Evolutionary conservation across 2,113 vertebrate species (phyloP).

Genomic region (Balaeniceps rex): DNA sequence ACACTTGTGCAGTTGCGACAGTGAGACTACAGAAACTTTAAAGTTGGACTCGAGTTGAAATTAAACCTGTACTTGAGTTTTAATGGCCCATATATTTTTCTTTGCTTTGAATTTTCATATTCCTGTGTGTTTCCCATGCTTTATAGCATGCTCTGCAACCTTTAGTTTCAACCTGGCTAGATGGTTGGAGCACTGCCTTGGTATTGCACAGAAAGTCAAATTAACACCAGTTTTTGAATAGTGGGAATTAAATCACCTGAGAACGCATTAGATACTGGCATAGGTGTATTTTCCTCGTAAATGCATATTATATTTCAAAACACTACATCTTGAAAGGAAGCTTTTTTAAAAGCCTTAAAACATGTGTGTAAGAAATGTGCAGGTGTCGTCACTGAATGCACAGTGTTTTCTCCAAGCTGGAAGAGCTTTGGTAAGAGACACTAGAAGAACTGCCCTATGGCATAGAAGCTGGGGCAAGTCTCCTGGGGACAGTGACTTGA

Average conservation of each 20-base stretch:
- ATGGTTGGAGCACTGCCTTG: background rate
- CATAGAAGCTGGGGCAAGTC: background rate
- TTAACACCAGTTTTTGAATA: background rate
- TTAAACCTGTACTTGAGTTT: background rate
- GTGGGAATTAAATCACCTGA: background rate
- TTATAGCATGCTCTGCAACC: background rate
- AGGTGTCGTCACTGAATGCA: background rate
- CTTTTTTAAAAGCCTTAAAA: background rate
- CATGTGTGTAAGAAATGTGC: rapidly evolving
- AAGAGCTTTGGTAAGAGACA: background rate
- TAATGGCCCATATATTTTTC: background rate
- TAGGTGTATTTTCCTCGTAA: background rate
- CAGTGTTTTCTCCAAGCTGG: background rate
- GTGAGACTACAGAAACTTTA: background rate
- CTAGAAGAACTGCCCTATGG: background rate
- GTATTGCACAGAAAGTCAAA: background rate
- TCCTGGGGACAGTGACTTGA: background rate
- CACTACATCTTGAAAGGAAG: background rate
- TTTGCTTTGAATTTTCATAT: background rate
- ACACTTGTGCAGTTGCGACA: background rate
- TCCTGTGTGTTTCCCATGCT: background rate
- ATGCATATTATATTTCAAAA: background rate
- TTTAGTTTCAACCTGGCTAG: background rate
- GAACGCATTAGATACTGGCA: background rate
- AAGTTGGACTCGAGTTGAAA: background rate